These are phyloP conservation scores for Darevskia mixta DNA, from an alignment of 2,797 vertebrate species.

Conservation along the genomic window DNA sequence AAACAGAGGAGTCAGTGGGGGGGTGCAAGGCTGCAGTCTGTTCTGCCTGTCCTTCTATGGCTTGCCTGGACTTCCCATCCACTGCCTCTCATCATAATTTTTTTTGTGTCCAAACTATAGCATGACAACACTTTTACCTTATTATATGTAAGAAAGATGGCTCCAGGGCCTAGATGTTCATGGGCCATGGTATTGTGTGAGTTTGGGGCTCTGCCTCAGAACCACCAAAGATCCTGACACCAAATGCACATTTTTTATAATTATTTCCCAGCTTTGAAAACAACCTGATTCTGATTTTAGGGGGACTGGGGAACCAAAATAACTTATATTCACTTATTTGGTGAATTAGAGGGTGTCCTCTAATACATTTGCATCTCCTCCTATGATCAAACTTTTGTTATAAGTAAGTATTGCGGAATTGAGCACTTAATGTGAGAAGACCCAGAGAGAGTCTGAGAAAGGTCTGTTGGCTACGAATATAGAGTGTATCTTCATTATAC, in stretches of 20 bases:
- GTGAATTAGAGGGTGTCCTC: background rate
- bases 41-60: background rate
- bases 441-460: conserved; percentile 11
- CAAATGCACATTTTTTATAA: background rate
- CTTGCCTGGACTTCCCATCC: background rate
- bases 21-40: background rate
- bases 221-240: background rate
- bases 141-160: background rate
- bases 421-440: conserved; percentile 1
- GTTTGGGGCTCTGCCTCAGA: background rate
- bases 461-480: background rate
- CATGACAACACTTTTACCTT: too few species aligned
- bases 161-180: background rate
- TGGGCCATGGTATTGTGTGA: background rate
- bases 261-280: background rate
- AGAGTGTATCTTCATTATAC: conserved; percentile 11
- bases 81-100: background rate
- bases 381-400: background rate
- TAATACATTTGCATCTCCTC: background rate
- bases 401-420: background rate
- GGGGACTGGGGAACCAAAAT: background rate
- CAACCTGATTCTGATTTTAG: conserved; percentile 4
- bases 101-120: background rate
- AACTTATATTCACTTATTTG: background rate
- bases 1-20: too few species aligned